These are phyloP conservation scores for Jaculus jaculus DNA, from an alignment of 2,113 vertebrate species.

Conservation along the genomic window DNA sequence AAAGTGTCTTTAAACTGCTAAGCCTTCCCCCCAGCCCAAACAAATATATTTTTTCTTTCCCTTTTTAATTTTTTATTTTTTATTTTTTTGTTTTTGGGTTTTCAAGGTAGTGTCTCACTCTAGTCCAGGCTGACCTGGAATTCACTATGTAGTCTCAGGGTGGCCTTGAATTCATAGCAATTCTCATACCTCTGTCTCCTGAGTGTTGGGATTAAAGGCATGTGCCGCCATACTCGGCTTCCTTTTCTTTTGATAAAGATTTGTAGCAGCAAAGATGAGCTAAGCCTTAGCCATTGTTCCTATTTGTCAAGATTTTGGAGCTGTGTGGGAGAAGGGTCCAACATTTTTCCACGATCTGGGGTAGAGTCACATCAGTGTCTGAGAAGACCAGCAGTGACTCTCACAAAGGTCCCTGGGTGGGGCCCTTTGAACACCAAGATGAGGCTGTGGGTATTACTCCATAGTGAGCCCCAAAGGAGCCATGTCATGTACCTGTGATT, in stretches of 20 bases:
- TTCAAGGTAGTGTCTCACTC: too few species aligned
- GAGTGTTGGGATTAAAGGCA: too few species aligned
- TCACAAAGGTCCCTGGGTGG: background rate
- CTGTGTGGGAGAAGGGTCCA: background rate
- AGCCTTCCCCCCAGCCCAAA: too few species aligned
- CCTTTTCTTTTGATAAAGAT: background rate
- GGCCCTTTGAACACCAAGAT: background rate
- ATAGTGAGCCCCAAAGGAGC: background rate
- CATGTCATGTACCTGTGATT: too few species aligned
- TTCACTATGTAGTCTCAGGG: too few species aligned
- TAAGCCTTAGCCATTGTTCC: background rate
- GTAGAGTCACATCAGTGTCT: background rate
- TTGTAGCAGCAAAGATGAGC: background rate
- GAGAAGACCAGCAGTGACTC: background rate
- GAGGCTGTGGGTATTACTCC: background rate
- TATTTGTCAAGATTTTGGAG: background rate
- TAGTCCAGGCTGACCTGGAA: too few species aligned
- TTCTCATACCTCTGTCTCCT: background rate
- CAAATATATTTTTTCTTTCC: too few species aligned
- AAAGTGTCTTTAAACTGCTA: too few species aligned
- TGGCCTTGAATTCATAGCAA: too few species aligned
- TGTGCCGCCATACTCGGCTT: rapidly evolving
- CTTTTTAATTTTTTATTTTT: too few species aligned
- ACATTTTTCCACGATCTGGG: background rate
- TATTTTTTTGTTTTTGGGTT: too few species aligned